These are phyloP conservation scores for Lasioglossum zephyrum DNA, from an alignment of 2,888 invertebrate genomes.

Conservation along the genomic window DNA sequence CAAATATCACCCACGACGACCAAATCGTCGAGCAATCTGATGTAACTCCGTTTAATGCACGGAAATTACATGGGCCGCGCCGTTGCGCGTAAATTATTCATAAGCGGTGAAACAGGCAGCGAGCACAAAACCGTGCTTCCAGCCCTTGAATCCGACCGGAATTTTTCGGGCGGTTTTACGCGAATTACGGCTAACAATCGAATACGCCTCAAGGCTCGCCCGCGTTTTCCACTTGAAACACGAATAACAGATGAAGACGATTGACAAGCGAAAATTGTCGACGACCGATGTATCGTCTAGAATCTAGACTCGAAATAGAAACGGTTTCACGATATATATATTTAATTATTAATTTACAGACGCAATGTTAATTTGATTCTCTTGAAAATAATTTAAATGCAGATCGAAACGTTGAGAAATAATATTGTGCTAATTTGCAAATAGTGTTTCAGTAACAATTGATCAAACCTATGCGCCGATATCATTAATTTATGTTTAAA, in stretches of 20 bases:
- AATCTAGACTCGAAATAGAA: too few relatives aligned
- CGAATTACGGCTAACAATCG: slow-evolving; percentile 10
- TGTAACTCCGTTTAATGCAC: slow-evolving; percentile 43
- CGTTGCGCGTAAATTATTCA: slow-evolving; percentile 36
- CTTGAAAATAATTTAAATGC: too few relatives aligned
- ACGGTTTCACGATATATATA: too few relatives aligned
- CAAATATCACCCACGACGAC: slow-evolving; percentile 22
- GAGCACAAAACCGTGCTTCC: neutral
- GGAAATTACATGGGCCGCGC: slow-evolving; percentile 35
- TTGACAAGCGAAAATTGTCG: neutral
- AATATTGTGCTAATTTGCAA: too few relatives aligned
- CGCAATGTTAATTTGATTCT: too few relatives aligned
- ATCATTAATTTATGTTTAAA: too few relatives aligned
- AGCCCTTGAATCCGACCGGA: neutral
- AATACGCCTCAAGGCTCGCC: neutral
- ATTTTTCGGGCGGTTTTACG: neutral
- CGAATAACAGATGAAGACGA: neutral
- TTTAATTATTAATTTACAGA: too few relatives aligned
- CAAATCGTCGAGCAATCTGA: slow-evolving; percentile 44
- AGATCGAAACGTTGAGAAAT: too few relatives aligned
- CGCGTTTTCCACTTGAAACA: neutral
- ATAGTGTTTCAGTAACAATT: too few relatives aligned
- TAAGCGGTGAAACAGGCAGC: slow-evolving; percentile 13
- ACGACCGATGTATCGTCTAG: neutral
- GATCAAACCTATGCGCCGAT: too few relatives aligned